These are phyloP conservation scores for Gari tellinella DNA, from an alignment of 2,888 invertebrate species.

Conservation along the genomic window DNA sequence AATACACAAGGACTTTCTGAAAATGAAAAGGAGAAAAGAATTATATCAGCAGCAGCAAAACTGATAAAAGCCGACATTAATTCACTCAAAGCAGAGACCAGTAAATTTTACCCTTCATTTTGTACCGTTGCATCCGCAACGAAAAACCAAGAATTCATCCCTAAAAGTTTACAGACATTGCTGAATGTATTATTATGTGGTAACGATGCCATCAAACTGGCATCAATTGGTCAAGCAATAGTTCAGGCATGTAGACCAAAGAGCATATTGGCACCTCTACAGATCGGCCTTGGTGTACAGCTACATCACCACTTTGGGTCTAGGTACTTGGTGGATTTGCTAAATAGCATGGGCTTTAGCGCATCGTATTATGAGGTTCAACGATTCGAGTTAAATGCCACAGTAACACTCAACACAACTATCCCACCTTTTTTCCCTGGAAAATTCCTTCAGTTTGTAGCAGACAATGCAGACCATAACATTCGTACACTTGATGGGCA, in stretches of 20 bases:
- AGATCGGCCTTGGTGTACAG: conserved; percentile 64
- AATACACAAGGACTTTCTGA: conserved; percentile 9
- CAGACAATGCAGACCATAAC: conserved; percentile 74
- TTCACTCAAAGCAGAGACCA: conserved; percentile 8
- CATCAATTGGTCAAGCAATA: conserved; percentile 65
- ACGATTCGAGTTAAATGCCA: conserved; percentile 22
- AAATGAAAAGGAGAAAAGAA: conserved; percentile 30
- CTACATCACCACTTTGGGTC: conserved; percentile 65
- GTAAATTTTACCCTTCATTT: conserved; percentile 24
- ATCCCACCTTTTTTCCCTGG: conserved; percentile 19
- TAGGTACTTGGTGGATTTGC: conserved; percentile 61
- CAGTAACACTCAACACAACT: neutral
- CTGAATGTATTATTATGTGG: conserved; percentile 38
- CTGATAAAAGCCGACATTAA: conserved; percentile 65
- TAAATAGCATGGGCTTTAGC: conserved; percentile 61
- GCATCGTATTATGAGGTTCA: conserved; percentile 45
- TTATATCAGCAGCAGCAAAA: conserved; percentile 63
- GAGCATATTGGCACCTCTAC: conserved; percentile 57
- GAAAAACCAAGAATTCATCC: conserved; percentile 12
- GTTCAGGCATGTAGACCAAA: conserved; percentile 60
- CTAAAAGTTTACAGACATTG: conserved; percentile 13
- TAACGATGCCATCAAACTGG: conserved; percentile 44
- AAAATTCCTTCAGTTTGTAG: conserved; percentile 63
- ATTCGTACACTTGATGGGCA: conserved; percentile 62
- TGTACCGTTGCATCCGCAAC: conserved; percentile 8